Evolutionary conservation across 1,140 invertebrate genomes (phyloP).

Genomic region (Musca vetustissima): DNA sequence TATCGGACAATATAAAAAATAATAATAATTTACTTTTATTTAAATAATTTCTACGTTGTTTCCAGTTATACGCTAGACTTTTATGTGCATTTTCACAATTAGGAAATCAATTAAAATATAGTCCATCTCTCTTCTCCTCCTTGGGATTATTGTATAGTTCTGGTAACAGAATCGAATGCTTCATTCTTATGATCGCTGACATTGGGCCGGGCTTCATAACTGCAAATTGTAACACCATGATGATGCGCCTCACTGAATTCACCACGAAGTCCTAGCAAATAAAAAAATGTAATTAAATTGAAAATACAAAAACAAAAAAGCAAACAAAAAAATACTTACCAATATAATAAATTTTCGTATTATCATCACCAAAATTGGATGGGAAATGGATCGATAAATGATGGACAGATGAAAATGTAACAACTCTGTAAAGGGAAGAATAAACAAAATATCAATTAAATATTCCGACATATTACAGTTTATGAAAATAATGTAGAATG

Average conservation of each 20-base stretch:
- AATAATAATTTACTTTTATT: not conserved
- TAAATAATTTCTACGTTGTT: not conserved
- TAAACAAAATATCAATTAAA: no score
- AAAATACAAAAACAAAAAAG: not conserved
- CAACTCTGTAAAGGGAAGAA: constrained; percentile 64
- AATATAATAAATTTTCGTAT: constrained; percentile 89
- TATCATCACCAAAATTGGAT: constrained; percentile 81
- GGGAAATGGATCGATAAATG: constrained; percentile 90
- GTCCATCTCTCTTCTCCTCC: no score
- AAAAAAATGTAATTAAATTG: not conserved
- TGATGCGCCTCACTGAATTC: constrained; percentile 82
- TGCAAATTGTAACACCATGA: constrained; percentile 88
- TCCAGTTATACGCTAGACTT: no score
- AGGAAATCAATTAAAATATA: no score
- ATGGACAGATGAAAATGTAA: constrained; percentile 85
- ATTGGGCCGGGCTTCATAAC: constrained; percentile 84
- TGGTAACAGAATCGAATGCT: constrained; percentile 63
- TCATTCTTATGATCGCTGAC: constrained; percentile 80
- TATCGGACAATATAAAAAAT: no score
- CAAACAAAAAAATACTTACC: constrained; percentile 50
- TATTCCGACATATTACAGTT: no score
- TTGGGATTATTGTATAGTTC: constrained; percentile 65
- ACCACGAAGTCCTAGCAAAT: constrained; percentile 70
- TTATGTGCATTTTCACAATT: no score
- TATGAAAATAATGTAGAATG: no score